These are phyloP conservation scores for Maniola jurtina DNA, from an alignment of 1,140 invertebrate species.

Conservation along the genomic window DNA sequence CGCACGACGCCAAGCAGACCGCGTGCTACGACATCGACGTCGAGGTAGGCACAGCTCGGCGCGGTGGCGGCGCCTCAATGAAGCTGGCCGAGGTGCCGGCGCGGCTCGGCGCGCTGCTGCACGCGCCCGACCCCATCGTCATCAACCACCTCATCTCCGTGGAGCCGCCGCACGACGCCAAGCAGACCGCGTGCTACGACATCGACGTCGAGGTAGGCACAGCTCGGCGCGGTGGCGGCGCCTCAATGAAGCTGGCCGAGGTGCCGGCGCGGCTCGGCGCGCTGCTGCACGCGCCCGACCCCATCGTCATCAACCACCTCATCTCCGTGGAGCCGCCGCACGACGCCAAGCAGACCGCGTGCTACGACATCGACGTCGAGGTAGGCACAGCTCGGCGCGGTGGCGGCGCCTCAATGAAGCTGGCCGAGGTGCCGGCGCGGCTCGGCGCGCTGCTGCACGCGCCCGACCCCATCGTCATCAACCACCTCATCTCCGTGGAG, in stretches of 20 bases:
- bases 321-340: constrained; percentile 92
- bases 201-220: constrained; percentile 93
- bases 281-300: constrained; percentile 97
- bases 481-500: constrained; percentile 95
- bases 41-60: constrained; percentile 77
- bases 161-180: constrained; percentile 93
- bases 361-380: constrained; percentile 99
- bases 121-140: constrained; percentile 99
- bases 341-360: constrained; percentile 98
- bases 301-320: constrained; percentile 99
- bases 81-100: constrained; percentile 99
- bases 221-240: no score
- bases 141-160: constrained; percentile 98
- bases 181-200: constrained; percentile 99
- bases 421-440: constrained; percentile 98
- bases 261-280: constrained; percentile 97
- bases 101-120: constrained; percentile 94
- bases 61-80: constrained; percentile 79
- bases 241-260: constrained; percentile 97
- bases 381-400: no score
- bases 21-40: constrained; percentile 99
- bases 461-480: constrained; percentile 99
- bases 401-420: constrained; percentile 88
- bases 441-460: constrained; percentile 97
- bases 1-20: constrained; percentile 97